Conservation (phyloP, 2,797 vertebrate genomes). For the Hemibagrus guttatus region DNA sequence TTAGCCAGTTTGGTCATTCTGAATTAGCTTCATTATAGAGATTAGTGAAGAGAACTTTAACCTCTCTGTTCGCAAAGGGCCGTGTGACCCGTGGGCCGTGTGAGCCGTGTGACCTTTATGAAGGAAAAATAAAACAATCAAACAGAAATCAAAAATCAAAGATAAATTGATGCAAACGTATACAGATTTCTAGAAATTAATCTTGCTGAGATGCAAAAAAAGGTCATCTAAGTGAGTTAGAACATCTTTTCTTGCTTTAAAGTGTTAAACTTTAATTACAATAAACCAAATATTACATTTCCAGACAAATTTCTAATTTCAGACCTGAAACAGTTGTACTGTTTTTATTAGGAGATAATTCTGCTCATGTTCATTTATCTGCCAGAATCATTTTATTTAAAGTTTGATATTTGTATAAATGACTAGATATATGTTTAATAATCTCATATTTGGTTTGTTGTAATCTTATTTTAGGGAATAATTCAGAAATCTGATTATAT, state of each 20-base stretch:
- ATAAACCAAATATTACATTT: not conserved
- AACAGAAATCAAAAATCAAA: not conserved
- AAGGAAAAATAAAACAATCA: not conserved
- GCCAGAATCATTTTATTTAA: not conserved
- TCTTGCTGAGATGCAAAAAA: not conserved
- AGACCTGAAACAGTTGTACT: not conserved
- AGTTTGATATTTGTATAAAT: not conserved
- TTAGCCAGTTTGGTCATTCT: constrained; percentile 3
- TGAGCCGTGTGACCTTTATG: not conserved
- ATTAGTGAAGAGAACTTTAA: constrained; percentile 8
- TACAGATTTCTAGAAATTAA: not conserved
- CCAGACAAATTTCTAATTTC: not conserved
- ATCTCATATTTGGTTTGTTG: not conserved
- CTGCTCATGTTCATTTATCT: not conserved
- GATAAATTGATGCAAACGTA: not conserved
- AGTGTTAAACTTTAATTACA: not conserved
- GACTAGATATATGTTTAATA: not conserved
- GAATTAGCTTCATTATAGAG: not conserved
- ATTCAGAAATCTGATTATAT: not conserved
- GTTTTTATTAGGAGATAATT: not conserved
- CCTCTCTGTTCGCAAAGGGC: not conserved
- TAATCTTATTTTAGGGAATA: too few relatives aligned
- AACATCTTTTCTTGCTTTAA: not conserved
- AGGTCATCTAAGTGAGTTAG: not conserved
- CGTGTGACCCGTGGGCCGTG: not conserved